A percentile compares a stretch with the other conserved stretches of the same genome.
Conservation (phyloP, 2,113 vertebrate genomes). For the Leptosomus discolor region DNA sequence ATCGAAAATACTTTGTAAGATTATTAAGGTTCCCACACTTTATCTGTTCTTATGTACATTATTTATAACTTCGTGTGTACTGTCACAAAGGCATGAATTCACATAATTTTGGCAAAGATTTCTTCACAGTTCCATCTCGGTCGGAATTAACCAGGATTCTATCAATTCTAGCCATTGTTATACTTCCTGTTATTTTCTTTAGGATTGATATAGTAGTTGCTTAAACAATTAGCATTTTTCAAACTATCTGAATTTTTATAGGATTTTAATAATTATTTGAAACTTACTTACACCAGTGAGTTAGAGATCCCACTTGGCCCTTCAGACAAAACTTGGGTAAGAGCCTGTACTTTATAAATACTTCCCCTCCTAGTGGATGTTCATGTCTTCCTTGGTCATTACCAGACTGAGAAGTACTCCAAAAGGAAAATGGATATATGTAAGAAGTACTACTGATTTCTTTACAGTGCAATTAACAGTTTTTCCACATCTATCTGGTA, state of each 20-base stretch:
- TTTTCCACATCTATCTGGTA: neutral
- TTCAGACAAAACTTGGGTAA: neutral
- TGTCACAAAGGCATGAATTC: neutral
- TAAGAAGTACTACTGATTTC: neutral
- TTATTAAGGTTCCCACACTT: neutral
- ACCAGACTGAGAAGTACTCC: neutral
- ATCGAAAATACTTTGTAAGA: neutral
- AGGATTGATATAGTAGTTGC: neutral
- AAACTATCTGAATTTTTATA: neutral
- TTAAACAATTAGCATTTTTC: neutral
- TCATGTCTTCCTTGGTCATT: neutral
- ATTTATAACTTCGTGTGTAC: neutral
- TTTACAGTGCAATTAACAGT: neutral
- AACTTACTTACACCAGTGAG: neutral
- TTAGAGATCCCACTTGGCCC: neutral
- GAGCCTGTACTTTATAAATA: neutral
- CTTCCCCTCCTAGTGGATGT: neutral
- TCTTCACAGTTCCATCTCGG: neutral
- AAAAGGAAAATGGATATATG: neutral
- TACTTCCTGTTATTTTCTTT: neutral
- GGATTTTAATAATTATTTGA: neutral
- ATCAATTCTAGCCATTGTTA: neutral
- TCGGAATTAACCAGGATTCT: neutral
- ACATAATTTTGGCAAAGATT: neutral
- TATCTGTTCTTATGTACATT: neutral